Conservation (phyloP, 2,113 vertebrate genomes). For the Rhea pennata region DNA sequence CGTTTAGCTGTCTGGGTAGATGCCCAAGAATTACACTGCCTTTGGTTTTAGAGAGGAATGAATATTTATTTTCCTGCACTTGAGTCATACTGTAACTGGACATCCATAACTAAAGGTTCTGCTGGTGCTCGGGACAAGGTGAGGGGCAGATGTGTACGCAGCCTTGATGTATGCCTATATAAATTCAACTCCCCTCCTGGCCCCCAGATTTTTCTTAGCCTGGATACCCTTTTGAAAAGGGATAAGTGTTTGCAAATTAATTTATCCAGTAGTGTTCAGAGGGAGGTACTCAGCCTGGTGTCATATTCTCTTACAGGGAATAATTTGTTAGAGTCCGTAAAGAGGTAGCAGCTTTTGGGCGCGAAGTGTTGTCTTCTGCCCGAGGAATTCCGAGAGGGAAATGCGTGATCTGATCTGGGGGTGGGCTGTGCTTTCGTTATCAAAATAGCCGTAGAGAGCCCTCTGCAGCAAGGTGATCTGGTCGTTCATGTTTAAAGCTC, state of each 20-base stretch:
- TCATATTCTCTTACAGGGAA: neutral
- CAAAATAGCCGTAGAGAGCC: neutral
- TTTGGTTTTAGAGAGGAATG: neutral
- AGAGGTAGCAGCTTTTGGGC: neutral
- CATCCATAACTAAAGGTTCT: neutral
- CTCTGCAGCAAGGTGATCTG: neutral
- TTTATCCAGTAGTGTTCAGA: neutral
- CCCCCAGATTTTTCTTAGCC: neutral
- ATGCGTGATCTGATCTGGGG: neutral
- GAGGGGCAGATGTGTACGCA: neutral
- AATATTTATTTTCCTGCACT: neutral
- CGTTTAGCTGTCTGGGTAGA: neutral
- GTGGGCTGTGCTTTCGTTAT: neutral
- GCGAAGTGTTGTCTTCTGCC: neutral
- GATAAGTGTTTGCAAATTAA: neutral
- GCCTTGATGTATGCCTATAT: neutral
- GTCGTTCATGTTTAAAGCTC: neutral
- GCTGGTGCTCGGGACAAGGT: neutral
- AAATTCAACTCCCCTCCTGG: too few species aligned
- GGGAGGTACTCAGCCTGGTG: neutral
- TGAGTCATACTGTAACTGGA: neutral
- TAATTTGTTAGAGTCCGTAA: neutral
- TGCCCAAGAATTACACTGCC: neutral
- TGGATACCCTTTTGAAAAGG: neutral
- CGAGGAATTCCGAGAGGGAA: neutral